A percentile compares a stretch with the other conserved stretches of the same genome.
phyloP scores from a whole-genome alignment of 2,888 invertebrate species.

The Hirudinaria manillensis region DNA sequence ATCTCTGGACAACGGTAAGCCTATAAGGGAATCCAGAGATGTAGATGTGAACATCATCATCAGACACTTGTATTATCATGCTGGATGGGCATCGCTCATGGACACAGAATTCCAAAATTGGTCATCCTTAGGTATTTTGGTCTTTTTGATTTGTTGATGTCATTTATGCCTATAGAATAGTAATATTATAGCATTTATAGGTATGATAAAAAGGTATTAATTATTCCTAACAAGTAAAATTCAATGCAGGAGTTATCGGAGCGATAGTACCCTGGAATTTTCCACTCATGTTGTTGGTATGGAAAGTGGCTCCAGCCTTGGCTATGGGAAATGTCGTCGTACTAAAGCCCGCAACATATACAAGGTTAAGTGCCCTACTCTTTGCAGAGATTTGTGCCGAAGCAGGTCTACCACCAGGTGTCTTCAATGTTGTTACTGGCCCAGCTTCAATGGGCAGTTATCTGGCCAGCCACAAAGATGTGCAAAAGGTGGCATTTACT shows the following conservation, averaged over 20 bases:
- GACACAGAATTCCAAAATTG: constrained; percentile 53
- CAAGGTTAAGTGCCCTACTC: constrained; percentile 54
- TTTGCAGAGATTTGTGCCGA: constrained; percentile 57
- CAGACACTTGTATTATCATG: constrained; percentile 58
- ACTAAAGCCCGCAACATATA: constrained; percentile 55
- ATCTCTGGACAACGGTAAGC: constrained; percentile 55
- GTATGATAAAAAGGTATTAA: not conserved
- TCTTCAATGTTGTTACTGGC: constrained; percentile 55
- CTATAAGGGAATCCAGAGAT: constrained; percentile 55
- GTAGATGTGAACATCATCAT: constrained; percentile 55
- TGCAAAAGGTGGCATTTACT: constrained; percentile 54
- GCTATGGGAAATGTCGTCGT: constrained; percentile 58
- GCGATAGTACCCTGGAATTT: constrained; percentile 56
- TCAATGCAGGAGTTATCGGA: constrained; percentile 54
- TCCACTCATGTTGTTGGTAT: constrained; percentile 56
- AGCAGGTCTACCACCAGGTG: constrained; percentile 57
- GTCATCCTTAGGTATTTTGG: constrained; percentile 53
- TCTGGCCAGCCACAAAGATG: constrained; percentile 49
- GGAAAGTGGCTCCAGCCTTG: constrained; percentile 57
- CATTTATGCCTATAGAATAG: not conserved
- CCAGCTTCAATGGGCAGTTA: constrained; percentile 49
- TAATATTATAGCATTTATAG: not conserved
- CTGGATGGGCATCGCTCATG: constrained; percentile 56
- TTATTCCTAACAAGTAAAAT: not conserved
- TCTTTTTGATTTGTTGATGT: not conserved